phyloP scores from a whole-genome alignment of 2,113 vertebrate genomes.

The Chionis minor region DNA sequence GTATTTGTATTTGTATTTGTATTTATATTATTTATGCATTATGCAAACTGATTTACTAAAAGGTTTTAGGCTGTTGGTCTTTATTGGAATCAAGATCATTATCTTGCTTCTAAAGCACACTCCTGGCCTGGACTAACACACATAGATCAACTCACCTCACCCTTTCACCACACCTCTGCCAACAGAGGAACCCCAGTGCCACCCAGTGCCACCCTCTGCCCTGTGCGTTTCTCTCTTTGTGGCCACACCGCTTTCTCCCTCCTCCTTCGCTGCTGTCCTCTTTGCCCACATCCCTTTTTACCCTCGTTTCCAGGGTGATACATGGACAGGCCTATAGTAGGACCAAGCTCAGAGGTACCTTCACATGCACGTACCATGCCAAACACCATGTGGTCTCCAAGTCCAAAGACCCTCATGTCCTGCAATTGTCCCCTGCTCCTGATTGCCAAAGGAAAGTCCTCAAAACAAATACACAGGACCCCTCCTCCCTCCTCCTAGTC shows the following conservation, averaged over 20 bases:
- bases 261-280: no score
- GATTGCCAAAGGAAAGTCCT: not conserved
- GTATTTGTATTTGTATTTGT: not conserved
- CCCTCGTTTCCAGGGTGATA: not conserved
- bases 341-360: not conserved
- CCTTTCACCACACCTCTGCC: not conserved
- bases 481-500: not conserved
- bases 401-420: not conserved
- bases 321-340: not conserved
- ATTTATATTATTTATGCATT: not conserved
- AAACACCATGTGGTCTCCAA: not conserved
- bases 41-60: not conserved
- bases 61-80: not conserved
- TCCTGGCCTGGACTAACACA: not conserved
- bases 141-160: fast-evolving
- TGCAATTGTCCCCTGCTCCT: not conserved
- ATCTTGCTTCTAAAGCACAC: not conserved
- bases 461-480: not conserved
- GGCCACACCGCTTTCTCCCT: not conserved
- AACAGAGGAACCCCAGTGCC: not conserved
- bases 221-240: not conserved
- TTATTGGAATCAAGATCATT: not conserved
- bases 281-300: not conserved
- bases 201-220: not conserved
- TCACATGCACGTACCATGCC: not conserved